A percentile compares a stretch with the other conserved stretches of the same genome.
phyloP scores from a whole-genome alignment of 2,888 invertebrate species.

The Eristalinus aeneus region DNA sequence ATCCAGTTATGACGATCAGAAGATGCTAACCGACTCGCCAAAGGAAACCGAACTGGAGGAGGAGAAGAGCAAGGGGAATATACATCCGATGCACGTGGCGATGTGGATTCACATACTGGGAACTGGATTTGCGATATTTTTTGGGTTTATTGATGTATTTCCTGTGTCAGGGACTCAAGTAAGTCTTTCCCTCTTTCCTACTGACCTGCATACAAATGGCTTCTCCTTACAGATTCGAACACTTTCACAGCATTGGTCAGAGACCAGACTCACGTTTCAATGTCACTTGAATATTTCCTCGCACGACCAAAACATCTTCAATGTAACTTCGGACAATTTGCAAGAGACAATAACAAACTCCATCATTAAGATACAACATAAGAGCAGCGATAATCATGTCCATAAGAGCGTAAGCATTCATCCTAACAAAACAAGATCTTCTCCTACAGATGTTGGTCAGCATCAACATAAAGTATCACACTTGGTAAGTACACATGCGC shows the following conservation, averaged over 20 bases:
- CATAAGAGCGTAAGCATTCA: slow-evolving; percentile 55
- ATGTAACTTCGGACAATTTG: slow-evolving; percentile 52
- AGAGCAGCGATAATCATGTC: slow-evolving; percentile 72
- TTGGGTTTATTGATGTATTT: slow-evolving; percentile 82
- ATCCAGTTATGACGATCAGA: slow-evolving; percentile 58
- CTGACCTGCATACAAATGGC: neutral
- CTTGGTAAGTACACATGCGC: slow-evolving; percentile 41
- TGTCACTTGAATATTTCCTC: slow-evolving; percentile 78
- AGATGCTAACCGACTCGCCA: slow-evolving; percentile 20
- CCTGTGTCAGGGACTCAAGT: slow-evolving; percentile 80
- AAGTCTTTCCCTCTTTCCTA: neutral
- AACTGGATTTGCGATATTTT: slow-evolving; percentile 79
- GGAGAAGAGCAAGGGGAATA: slow-evolving; percentile 22
- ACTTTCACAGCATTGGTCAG: slow-evolving; percentile 76
- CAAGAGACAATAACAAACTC: slow-evolving; percentile 73
- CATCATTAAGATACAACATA: slow-evolving; percentile 69
- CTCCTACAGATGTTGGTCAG: slow-evolving; percentile 32
- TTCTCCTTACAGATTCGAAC: slow-evolving; percentile 73
- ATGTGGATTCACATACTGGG: slow-evolving; percentile 81
- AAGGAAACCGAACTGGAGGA: slow-evolving; percentile 2
- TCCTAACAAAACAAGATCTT: slow-evolving; percentile 51
- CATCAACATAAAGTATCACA: slow-evolving; percentile 65
- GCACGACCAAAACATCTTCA: slow-evolving; percentile 52
- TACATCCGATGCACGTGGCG: slow-evolving; percentile 77
- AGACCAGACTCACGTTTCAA: slow-evolving; percentile 77